A percentile compares a stretch with the other conserved stretches of the same genome.
Conservation (phyloP, 2,113 vertebrate genomes). For the Perccottus glenii region DNA sequence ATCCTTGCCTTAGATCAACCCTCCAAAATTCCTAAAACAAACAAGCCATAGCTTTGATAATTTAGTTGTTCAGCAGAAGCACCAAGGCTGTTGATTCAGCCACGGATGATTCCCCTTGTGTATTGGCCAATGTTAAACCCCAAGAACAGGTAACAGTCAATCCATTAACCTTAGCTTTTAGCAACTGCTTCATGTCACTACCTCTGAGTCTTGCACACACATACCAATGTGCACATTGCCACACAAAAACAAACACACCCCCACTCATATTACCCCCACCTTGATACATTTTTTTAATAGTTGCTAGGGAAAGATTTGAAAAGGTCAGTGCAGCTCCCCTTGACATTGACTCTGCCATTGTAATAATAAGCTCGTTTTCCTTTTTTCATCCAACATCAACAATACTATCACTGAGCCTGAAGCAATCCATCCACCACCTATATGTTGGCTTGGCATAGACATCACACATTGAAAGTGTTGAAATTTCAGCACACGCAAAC, state of each 20-base stretch:
- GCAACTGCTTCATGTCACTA: slow-evolving; percentile 82
- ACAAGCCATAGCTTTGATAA: slow-evolving; percentile 79
- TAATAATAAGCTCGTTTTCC: slow-evolving; percentile 87
- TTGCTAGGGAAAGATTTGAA: slow-evolving; percentile 85
- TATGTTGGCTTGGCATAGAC: slow-evolving; percentile 23
- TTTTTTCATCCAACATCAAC: slow-evolving; percentile 74
- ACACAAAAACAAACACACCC: slow-evolving; percentile 20
- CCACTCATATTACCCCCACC: slow-evolving; percentile 47
- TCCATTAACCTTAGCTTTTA: slow-evolving; percentile 98
- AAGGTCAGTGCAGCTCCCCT: slow-evolving; percentile 88
- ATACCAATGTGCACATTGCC: slow-evolving; percentile 40
- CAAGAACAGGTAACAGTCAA: slow-evolving; percentile 94
- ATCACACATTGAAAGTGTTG: slow-evolving; percentile 16
- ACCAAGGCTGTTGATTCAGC: slow-evolving; percentile 40
- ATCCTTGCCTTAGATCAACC: slow-evolving; percentile 72
- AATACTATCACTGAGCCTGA: slow-evolving; percentile 65
- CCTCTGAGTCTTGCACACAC: slow-evolving; percentile 76
- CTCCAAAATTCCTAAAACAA: slow-evolving; percentile 73
- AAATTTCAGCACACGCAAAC: slow-evolving; percentile 8
- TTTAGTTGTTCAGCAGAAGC: slow-evolving; percentile 79
- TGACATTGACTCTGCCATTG: slow-evolving; percentile 88
- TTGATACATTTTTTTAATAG: slow-evolving; percentile 91
- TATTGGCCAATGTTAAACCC: slow-evolving; percentile 83
- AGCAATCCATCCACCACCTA: slow-evolving; percentile 52
- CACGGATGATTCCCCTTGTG: slow-evolving; percentile 81